phyloP scores from a whole-genome alignment of 2,113 vertebrate species.

The Neodontobutis hainanensis region DNA sequence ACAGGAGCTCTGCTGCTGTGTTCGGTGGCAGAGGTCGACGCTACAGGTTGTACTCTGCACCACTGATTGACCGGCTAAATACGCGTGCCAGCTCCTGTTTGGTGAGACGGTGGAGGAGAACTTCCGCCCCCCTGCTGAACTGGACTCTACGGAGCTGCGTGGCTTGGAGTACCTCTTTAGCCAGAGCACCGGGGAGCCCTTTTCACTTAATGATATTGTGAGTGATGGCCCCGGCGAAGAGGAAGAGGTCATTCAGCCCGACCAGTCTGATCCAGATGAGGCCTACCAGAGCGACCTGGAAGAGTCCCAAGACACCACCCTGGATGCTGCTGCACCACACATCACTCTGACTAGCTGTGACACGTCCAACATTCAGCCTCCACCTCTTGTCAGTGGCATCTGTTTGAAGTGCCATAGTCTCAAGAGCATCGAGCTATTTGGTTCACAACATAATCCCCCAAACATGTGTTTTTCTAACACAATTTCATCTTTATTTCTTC shows the following conservation, averaged over 20 bases:
- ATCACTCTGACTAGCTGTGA: neutral
- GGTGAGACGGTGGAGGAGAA: constrained; percentile 32
- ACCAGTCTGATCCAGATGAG: constrained; percentile 6
- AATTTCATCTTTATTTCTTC: no score
- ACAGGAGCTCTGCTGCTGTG: constrained; percentile 3
- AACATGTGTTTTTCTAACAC: no score
- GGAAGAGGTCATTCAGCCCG: constrained; percentile 32
- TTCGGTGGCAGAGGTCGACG: constrained; percentile 14
- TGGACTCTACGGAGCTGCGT: constrained; percentile 15
- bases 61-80: constrained; percentile 23
- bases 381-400: neutral
- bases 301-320: neutral
- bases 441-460: no score
- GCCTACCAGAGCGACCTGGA: neutral
- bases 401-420: no score
- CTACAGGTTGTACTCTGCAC: neutral
- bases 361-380: neutral
- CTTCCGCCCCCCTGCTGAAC: constrained; percentile 1
- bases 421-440: no score
- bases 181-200: constrained; percentile 23
- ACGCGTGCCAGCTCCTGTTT: constrained; percentile 20
- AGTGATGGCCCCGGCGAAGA: constrained; percentile 20
- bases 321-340: neutral
- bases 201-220: constrained; percentile 16
- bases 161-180: constrained; percentile 24